These are phyloP conservation scores for Meloidogyne chitwoodi DNA, from an alignment of 1,140 invertebrate species.

Conservation along the genomic window DNA sequence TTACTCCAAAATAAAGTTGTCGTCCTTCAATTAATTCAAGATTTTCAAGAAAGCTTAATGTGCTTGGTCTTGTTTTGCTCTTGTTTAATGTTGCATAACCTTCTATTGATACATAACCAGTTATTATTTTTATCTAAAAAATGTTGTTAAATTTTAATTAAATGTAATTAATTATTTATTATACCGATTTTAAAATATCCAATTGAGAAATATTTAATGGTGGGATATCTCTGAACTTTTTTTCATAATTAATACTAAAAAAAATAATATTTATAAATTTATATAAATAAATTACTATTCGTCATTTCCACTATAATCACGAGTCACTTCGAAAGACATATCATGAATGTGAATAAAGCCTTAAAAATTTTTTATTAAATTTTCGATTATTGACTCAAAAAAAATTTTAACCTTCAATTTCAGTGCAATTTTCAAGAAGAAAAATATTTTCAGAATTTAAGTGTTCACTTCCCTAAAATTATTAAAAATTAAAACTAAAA, in stretches of 20 bases:
- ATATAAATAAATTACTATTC: background rate
- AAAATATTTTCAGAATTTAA: slow-evolving; percentile 33
- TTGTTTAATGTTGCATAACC: slow-evolving; percentile 15
- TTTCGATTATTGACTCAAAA: too few species aligned
- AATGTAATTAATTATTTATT: background rate
- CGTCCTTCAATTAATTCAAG: slow-evolving; percentile 45
- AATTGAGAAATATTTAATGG: slow-evolving; percentile 28
- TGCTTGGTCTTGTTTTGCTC: slow-evolving; percentile 24
- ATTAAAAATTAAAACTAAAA: background rate
- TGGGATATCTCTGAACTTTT: slow-evolving; percentile 4
- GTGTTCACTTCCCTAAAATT: slow-evolving; percentile 6
- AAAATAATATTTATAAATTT: background rate
- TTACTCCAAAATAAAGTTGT: slow-evolving; percentile 15
- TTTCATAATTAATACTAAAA: background rate
- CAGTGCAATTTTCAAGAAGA: slow-evolving; percentile 34
- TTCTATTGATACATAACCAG: slow-evolving; percentile 36
- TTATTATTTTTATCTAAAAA: slow-evolving; percentile 30
- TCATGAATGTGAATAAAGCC: too few species aligned
- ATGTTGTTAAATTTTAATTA: background rate
- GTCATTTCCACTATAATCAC: too few species aligned
- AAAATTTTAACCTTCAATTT: slow-evolving; percentile 41
- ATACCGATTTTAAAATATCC: slow-evolving; percentile 28
- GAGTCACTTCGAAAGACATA: background rate
- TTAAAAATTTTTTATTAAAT: too few species aligned
- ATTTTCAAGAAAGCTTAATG: slow-evolving; percentile 35